Base-by-base conservation (phyloP, 2,888 invertebrate genomes). In the Pterostichus niger region DNA sequence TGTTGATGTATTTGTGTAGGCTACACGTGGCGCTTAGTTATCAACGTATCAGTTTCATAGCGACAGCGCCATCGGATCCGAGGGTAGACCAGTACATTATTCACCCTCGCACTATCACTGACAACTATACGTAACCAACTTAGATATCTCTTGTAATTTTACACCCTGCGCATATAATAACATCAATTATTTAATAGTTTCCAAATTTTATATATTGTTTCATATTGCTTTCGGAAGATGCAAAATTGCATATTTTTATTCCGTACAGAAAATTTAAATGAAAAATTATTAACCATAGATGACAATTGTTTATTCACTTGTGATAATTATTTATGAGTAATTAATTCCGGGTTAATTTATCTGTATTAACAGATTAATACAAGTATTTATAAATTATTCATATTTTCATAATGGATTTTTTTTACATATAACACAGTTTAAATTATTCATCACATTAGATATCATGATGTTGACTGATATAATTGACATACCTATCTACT, bases 1-100 rank as follows among this genome's bases (percentile, higher is more conserved):
- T 49, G 80, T 52, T 35, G 44, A 68, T 68, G 46, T 64, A 17
- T 68, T 33, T 80, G 76, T 54, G 6, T 40, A 9, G 7, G 40
- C 40, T 68, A 81, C 81, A 81, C 81, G 81, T 81, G 81, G 71
- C 81, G 73, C 17, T 79, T 13, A 10, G 61, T 80, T 81, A 81
- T 81, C 81, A 81, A 35, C 40, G 56, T 81, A 81, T 81, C 81
- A 71, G 54, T 71, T 81, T 73, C 81, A 52, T 52, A 54, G 81
- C 81, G 71, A 73, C 17, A 44, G 71, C 73, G 56, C 64, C 52
- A 71, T 81, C 15, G 54, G 73, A 71, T 64, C 71, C 56, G 71
- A 13, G 35, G 54, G n/a, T 54, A 31, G 80, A 49, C 75, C 75
- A 61, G 44, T 54, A 71, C 40, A 40, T 52, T 52, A 81, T 81